Conservation (phyloP, 2,797 vertebrate species). For the Eulemur albifrons region DNA sequence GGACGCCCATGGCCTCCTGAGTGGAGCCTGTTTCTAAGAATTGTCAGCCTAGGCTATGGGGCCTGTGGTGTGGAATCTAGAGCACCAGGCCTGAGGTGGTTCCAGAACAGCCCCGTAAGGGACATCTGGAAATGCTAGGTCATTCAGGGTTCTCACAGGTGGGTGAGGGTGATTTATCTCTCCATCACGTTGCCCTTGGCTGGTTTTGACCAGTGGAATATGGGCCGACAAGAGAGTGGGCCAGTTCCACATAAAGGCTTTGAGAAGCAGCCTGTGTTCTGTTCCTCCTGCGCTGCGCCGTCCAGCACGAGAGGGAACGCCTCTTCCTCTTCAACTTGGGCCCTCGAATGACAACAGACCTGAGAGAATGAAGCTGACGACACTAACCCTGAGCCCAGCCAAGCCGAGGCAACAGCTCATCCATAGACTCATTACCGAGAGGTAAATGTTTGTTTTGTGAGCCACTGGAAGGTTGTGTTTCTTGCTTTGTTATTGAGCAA, state of each 20-base stretch:
- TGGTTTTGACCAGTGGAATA: background rate
- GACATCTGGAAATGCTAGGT: background rate
- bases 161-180: background rate
- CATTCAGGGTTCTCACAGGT: background rate
- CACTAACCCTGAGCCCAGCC: background rate
- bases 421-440: background rate
- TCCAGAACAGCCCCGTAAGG: background rate
- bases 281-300: accelerated
- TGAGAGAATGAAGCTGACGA: background rate
- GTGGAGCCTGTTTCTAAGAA: background rate
- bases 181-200: background rate
- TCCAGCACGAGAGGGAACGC: background rate
- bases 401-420: background rate
- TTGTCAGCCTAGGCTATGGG: background rate
- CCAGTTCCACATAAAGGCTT: background rate
- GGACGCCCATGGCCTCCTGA: background rate
- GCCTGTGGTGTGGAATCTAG: background rate
- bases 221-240: background rate
- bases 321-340: background rate
- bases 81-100: too few relatives aligned
- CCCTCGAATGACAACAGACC: background rate
- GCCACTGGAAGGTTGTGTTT: background rate
- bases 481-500: background rate
- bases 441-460: background rate
- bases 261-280: background rate